phyloP scores from a whole-genome alignment of 1,140 invertebrate species.

The Sarcophaga bullata region DNA sequence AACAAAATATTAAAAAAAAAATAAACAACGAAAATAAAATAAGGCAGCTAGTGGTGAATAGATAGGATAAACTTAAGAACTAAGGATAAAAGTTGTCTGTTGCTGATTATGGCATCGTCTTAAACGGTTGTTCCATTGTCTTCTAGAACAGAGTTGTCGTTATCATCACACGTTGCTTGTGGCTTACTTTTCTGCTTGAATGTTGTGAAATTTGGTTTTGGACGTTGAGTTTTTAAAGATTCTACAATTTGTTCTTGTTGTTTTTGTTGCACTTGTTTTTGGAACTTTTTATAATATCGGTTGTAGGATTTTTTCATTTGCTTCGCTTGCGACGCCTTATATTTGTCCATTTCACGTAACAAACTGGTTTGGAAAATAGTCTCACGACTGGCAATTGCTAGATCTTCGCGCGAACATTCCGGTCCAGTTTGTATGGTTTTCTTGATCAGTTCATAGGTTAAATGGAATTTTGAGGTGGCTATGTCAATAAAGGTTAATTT shows the following conservation, averaged over 20 bases:
- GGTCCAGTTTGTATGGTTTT: not conserved
- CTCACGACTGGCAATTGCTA: not conserved
- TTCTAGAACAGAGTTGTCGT: not conserved
- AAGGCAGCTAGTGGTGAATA: no score
- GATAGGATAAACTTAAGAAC: no score
- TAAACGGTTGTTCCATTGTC: no score
- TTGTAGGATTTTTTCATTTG: not conserved
- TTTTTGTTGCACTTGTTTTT: not conserved
- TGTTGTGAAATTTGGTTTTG: no score
- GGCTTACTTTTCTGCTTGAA: not conserved
- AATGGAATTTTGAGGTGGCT: not conserved
- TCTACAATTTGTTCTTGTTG: not conserved
- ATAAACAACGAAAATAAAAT: no score
- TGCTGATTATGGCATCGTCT: no score
- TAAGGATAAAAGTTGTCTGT: no score
- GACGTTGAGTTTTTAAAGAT: no score
- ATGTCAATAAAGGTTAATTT: not conserved
- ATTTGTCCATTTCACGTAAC: not conserved
- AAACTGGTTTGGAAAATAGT: not conserved
- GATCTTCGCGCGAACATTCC: not conserved
- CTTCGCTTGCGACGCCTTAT: not conserved
- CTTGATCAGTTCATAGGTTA: conserved; percentile 15
- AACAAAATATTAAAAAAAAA: no score
- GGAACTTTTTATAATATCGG: not conserved
- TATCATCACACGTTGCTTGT: not conserved